Evolutionary conservation across 2,888 invertebrate species (phyloP).

Genomic region (Dicranocentrus wangi): DNA sequence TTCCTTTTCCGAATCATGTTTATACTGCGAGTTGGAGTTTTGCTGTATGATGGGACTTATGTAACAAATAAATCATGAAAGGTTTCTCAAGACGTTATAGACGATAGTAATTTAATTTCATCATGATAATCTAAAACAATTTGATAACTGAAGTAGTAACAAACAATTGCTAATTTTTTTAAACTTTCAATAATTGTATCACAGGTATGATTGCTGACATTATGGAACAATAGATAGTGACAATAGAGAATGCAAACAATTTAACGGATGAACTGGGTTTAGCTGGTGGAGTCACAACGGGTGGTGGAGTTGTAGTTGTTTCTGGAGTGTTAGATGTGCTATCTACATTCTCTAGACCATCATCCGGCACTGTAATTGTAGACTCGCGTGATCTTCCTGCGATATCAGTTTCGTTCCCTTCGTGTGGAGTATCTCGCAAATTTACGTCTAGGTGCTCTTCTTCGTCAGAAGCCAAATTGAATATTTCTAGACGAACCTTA

Average conservation of each 20-base stretch:
- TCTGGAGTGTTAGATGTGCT: too few species aligned
- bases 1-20: not conserved
- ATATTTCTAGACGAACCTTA: constrained; percentile 47
- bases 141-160: constrained; percentile 7
- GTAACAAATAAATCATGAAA: not conserved
- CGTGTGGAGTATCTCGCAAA: not conserved
- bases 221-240: too few species aligned
- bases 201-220: constrained; percentile 31
- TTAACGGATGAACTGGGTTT: constrained; percentile 31
- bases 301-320: constrained; percentile 15
- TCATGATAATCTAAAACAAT: constrained; percentile 36
- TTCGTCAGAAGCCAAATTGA: constrained; percentile 24
- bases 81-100: too few species aligned
- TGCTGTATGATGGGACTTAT: not conserved
- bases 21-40: not conserved
- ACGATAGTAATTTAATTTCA: constrained; percentile 39
- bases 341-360: too few species aligned
- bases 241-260: not conserved
- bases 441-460: not conserved
- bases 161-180: constrained; percentile 1
- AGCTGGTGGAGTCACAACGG: not conserved
- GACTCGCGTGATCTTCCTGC: not conserved
- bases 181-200: constrained; percentile 16
- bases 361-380: not conserved
- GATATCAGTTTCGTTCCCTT: not conserved